A percentile compares a stretch with the other conserved stretches of the same genome.
Evolutionary conservation across 1,140 invertebrate species (phyloP).

Genomic region (Cherax destructor): DNA sequence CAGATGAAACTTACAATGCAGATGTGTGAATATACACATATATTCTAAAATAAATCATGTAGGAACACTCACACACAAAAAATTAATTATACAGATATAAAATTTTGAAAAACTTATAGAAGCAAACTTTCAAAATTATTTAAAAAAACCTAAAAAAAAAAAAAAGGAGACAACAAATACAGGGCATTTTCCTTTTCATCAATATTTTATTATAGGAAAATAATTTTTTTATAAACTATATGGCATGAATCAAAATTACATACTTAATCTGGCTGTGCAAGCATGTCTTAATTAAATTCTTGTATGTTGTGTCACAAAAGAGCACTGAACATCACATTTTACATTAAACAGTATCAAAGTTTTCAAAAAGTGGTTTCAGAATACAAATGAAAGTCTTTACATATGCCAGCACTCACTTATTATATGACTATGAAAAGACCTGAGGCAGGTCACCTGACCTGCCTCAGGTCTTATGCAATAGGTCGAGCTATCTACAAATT

Average conservation of each 20-base stretch:
- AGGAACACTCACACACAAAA: background rate
- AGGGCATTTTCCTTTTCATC: background rate
- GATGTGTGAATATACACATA: background rate
- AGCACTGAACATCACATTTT: background rate
- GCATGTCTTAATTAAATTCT: background rate
- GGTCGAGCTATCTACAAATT: no score
- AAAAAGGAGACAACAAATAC: background rate
- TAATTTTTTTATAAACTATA: background rate
- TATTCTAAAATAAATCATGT: background rate
- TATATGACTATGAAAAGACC: no score
- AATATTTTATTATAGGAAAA: background rate
- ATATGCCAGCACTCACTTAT: no score
- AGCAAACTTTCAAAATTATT: background rate
- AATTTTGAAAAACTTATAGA: background rate
- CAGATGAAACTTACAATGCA: background rate
- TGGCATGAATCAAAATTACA: background rate
- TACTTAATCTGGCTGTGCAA: background rate
- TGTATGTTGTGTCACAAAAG: background rate
- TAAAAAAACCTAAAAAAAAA: background rate
- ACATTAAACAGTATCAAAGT: background rate
- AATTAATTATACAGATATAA: background rate
- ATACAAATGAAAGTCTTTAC: background rate
- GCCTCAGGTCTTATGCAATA: no score
- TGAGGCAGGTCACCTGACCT: no score
- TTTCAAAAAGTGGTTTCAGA: constrained; percentile 8